Percentiles rank a stretch among this genome's conserved stretches.
phyloP scores from a whole-genome alignment of 2,888 invertebrate species.

The Nymphalis polychloros region DNA sequence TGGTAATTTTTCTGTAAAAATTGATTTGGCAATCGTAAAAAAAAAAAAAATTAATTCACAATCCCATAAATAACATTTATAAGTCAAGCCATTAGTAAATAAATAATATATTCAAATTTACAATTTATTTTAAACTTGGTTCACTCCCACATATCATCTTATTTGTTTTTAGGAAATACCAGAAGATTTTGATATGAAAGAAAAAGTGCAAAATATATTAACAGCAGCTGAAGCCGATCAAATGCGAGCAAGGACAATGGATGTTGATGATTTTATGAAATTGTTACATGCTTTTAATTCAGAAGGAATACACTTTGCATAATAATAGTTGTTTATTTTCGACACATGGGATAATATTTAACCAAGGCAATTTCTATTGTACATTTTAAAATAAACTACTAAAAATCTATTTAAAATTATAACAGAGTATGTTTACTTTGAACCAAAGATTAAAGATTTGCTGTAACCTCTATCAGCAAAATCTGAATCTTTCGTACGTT shows the following conservation, averaged over 20 bases:
- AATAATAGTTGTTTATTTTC: conserved; percentile 41
- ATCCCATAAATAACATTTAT: too few relatives aligned
- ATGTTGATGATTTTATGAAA: conserved; percentile 96
- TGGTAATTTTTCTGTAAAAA: too few relatives aligned
- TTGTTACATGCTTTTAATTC: conserved; percentile 93
- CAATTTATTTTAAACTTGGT: too few relatives aligned
- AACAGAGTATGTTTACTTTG: conserved; percentile 23
- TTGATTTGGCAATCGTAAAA: too few relatives aligned
- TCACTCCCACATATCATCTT: neutral
- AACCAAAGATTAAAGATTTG: conserved; percentile 69
- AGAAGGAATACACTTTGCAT: conserved; percentile 96
- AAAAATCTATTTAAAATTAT: conserved; percentile 16
- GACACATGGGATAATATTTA: conserved; percentile 8
- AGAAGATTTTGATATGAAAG: conserved; percentile 90
- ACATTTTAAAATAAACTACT: conserved; percentile 21
- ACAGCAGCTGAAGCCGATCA: conserved; percentile 85
- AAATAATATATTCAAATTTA: too few relatives aligned
- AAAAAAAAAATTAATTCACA: too few relatives aligned
- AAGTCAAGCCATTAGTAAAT: too few relatives aligned
- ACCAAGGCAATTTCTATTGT: conserved; percentile 6
- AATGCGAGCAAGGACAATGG: conserved; percentile 95
- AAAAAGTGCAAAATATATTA: conserved; percentile 89
- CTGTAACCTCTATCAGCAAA: conserved; percentile 89
- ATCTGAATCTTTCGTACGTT: conserved; percentile 81
- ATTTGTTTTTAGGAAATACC: conserved; percentile 83